Evolutionary conservation across 2,888 invertebrate species (phyloP), one percentile per base, ranked within the genome.

Genomic region (Euzetes globulus): DNA sequence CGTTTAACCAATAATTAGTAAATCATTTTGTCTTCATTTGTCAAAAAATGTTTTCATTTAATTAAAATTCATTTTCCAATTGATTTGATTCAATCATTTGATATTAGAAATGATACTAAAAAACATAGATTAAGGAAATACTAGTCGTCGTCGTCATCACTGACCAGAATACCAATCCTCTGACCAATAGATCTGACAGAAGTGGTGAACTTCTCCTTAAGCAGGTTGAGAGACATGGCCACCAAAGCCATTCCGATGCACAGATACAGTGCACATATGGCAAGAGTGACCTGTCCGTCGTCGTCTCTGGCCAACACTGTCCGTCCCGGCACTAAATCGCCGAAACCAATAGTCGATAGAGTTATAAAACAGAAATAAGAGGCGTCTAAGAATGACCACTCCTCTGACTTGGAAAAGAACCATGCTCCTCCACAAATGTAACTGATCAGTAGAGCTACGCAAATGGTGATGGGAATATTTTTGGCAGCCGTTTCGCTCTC

Each of bases 141-240:
- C n/a, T 71, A 50, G 55, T 74, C 29, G 50, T 74, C 74, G 33
- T 74, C 74, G 68, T 74, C 74, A 60, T 74, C 74, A 15, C 45
- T 68, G 50, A 74, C 74, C 17, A 74, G 29, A 27, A 94, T 94
- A 60, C 94, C 94, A 75, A 94, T 86, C 75, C 89, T 88, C 79
- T 90, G 90, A 27, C 92, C 94, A 11, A 94, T 88, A 76, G 89
- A 87, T 80, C 92, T 92, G 6, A 94, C 92, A 81, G 91, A 91
- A 76, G 89, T 90, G 77, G 93, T 91, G 13, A 94, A 93, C 83
- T 94, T 92, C 82, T 94, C 94, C 83, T 94, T 95, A 63, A 96
- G 94, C 81, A 96, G 85, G 85, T 96, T 96, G 84, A 96, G 96
- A 80, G 93, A 93, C 96, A 96, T 97, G 37, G 95, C 95, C 78